Conservation (phyloP, 2,113 vertebrate species). For the Ceyx margarethae region DNA sequence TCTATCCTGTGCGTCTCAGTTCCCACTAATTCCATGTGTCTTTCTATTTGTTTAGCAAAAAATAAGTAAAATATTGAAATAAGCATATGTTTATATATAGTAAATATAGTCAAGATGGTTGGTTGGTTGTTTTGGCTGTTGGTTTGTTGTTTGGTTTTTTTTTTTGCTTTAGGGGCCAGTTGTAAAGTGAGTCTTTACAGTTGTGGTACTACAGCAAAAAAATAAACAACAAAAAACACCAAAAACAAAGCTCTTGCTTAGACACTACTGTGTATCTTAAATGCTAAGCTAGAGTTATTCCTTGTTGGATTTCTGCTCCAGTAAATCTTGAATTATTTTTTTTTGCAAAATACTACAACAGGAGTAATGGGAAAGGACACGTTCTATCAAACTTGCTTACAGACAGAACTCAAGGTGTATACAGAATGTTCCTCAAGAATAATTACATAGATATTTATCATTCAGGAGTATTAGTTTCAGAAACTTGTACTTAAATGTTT, state of each 20-base stretch:
- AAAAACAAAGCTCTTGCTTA: too few species aligned
- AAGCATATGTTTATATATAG: not conserved
- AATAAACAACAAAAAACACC: too few species aligned
- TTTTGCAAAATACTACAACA: not conserved
- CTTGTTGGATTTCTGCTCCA: too few species aligned
- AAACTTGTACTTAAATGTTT: not conserved
- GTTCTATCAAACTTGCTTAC: not conserved
- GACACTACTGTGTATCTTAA: too few species aligned
- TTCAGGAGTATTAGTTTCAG: not conserved
- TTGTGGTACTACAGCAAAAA: too few species aligned
- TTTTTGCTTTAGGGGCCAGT: too few species aligned
- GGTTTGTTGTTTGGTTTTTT: too few species aligned
- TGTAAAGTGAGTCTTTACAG: too few species aligned
- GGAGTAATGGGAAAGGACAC: not conserved
- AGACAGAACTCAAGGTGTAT: not conserved
- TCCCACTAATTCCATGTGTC: not conserved
- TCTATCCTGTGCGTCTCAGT: not conserved
- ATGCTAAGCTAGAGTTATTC: too few species aligned
- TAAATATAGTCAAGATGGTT: too few species aligned
- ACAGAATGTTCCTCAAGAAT: not conserved
- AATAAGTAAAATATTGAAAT: not conserved
- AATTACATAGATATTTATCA: not conserved
- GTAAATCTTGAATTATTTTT: not conserved
- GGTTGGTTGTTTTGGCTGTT: too few species aligned
- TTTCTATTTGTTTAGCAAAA: not conserved